A percentile compares a stretch with the other conserved stretches of the same genome.
These are phyloP conservation scores for Fulica atra DNA, from an alignment of 2,113 vertebrate species.

Conservation along the genomic window DNA sequence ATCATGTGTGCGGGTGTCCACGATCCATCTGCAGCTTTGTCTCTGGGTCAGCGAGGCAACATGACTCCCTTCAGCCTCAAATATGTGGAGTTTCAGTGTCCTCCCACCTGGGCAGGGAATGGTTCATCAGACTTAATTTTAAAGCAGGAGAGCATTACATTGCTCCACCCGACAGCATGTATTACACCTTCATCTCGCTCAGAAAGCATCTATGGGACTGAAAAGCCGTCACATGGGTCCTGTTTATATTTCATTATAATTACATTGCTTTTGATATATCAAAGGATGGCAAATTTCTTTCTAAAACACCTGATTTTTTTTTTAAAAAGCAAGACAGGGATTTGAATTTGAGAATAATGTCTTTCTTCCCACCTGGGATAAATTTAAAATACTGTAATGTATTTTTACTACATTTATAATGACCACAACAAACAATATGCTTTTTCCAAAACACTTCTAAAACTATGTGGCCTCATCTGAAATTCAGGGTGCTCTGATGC, in stretches of 20 bases:
- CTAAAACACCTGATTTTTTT: background rate
- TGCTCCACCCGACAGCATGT: background rate
- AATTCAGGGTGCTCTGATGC: background rate
- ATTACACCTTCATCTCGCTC: background rate
- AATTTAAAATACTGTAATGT: background rate
- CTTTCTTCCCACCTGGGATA: background rate
- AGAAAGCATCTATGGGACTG: background rate
- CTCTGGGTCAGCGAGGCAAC: background rate
- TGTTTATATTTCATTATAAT: background rate
- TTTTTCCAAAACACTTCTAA: background rate
- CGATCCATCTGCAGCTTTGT: background rate
- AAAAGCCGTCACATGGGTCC: background rate
- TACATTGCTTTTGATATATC: background rate
- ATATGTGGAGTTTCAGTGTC: fast-evolving
- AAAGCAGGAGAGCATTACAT: background rate
- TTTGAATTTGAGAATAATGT: background rate
- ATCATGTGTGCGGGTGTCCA: background rate
- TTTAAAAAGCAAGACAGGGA: background rate
- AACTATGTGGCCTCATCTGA: background rate
- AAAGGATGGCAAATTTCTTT: background rate
- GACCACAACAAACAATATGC: fast-evolving
- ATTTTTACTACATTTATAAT: background rate
- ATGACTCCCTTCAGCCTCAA: background rate
- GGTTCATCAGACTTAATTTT: background rate
- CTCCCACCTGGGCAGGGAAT: background rate